A percentile compares a stretch with the other conserved stretches of the same genome.
These are phyloP conservation scores for Leucopternis melanops DNA, from an alignment of 2,113 vertebrate species.

Conservation along the genomic window DNA sequence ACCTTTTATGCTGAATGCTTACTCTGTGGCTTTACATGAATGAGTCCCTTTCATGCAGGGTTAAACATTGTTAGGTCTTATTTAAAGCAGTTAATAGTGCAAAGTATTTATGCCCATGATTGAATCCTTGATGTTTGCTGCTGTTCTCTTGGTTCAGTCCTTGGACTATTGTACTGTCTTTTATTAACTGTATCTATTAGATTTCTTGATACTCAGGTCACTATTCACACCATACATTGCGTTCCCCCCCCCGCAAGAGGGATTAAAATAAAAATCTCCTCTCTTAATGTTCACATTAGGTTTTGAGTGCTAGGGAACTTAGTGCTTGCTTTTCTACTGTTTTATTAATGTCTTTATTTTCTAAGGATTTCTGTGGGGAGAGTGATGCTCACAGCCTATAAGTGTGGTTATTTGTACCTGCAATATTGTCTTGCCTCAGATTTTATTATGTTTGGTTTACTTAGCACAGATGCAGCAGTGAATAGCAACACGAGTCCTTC, in stretches of 20 bases:
- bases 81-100: background rate
- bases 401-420: background rate
- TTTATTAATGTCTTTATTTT: background rate
- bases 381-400: background rate
- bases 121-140: background rate
- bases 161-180: background rate
- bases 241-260: too few species aligned
- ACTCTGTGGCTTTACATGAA: background rate
- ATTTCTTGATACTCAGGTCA: background rate
- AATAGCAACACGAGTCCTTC: constrained; percentile 88
- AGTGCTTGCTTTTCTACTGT: background rate
- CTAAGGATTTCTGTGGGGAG: background rate
- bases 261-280: background rate
- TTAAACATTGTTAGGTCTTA: background rate
- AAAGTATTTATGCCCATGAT: background rate
- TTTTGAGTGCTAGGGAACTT: background rate
- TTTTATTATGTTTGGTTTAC: constrained; percentile 78
- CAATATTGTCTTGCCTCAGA: constrained; percentile 68
- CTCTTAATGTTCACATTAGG: background rate
- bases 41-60: background rate
- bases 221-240: background rate
- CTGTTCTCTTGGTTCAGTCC: background rate
- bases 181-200: background rate
- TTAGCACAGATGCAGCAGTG: constrained; percentile 84
- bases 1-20: background rate